A percentile compares a stretch with the other conserved stretches of the same genome.
These are phyloP conservation scores for Callithrix jacchus DNA, from an alignment of 2,113 vertebrate species.

Conservation along the genomic window DNA sequence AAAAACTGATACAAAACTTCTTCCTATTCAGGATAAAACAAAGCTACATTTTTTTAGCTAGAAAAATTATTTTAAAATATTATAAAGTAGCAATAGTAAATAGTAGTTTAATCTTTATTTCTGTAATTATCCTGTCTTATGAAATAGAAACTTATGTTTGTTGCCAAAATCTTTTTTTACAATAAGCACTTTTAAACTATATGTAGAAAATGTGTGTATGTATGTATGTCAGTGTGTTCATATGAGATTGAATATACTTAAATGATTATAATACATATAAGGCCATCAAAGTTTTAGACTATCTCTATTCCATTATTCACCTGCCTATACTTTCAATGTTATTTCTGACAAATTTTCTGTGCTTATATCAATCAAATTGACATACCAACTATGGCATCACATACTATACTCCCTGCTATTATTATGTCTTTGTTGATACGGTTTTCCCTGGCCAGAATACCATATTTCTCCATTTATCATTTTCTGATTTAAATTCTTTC, in stretches of 20 bases:
- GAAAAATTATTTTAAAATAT: not conserved
- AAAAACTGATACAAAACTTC: not conserved
- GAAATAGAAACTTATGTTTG: not conserved
- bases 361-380: not conserved
- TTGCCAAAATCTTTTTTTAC: not conserved
- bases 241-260: not conserved
- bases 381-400: not conserved
- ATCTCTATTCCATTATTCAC: not conserved
- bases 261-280: not conserved
- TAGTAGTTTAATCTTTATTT: not conserved
- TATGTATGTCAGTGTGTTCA: not conserved
- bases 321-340: not conserved
- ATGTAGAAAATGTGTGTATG: not conserved
- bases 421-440: not conserved
- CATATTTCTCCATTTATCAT: not conserved
- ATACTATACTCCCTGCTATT: not conserved
- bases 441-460: not conserved
- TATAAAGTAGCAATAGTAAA: not conserved
- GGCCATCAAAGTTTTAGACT: not conserved
- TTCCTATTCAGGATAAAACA: not conserved
- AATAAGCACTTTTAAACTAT: not conserved
- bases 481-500: not conserved
- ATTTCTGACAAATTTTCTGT: not conserved
- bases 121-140: not conserved
- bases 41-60: not conserved